Evolutionary conservation across 2,113 vertebrate species (phyloP).

Genomic region (Ceratotherium simum): DNA sequence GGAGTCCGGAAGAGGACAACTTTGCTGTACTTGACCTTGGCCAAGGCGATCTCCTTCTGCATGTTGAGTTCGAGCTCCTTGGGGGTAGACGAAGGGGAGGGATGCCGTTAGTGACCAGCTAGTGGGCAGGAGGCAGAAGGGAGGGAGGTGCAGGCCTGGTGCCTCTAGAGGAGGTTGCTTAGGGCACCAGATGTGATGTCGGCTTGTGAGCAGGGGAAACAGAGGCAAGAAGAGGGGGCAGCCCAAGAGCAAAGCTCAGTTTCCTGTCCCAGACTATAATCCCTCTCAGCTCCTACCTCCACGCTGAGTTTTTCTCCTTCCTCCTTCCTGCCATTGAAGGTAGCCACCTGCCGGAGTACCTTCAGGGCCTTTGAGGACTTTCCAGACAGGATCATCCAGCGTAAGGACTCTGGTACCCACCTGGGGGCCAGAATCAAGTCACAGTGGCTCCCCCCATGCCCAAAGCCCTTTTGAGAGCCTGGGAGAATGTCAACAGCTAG

Average conservation of each 20-base stretch:
- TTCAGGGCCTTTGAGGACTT: conserved; percentile 87
- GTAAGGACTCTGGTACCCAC: conserved; percentile 92
- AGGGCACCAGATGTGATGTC: not conserved
- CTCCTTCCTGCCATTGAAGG: conserved; percentile 88
- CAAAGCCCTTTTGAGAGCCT: not conserved
- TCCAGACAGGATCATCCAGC: conserved; percentile 91
- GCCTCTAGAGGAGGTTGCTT: not conserved
- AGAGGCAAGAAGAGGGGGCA: not conserved
- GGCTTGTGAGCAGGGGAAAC: not conserved
- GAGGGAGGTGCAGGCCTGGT: not conserved
- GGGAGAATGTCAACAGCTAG: not conserved
- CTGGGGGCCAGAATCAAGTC: conserved; percentile 80
- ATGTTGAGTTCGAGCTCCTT: conserved; percentile 90
- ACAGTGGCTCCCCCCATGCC: not conserved
- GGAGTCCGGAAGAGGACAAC: conserved; percentile 70
- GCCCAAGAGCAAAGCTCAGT: not conserved
- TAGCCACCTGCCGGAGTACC: conserved; percentile 89
- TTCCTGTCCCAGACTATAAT: not conserved
- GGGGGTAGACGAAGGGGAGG: not conserved
- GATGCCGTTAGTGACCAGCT: not conserved
- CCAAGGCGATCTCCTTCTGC: conserved; percentile 88
- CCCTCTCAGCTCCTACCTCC: conserved; percentile 85
- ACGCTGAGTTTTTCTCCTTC: conserved; percentile 89
- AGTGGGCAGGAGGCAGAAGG: not conserved
- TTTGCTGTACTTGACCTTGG: conserved; percentile 66